phyloP scores from a whole-genome alignment of 2,797 vertebrate species.

The Sebastes reedi region DNA sequence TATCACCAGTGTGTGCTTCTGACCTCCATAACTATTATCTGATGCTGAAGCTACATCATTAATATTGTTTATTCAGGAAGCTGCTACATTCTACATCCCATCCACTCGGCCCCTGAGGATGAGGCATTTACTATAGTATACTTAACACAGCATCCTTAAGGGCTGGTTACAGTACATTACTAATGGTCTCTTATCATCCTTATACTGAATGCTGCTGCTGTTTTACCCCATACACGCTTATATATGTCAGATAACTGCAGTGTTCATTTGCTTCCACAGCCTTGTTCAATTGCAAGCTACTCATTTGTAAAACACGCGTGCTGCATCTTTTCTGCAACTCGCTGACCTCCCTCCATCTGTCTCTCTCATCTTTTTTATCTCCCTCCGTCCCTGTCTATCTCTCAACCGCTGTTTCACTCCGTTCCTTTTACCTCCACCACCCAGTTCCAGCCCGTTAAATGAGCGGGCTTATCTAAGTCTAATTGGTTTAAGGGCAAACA shows the following conservation, averaged over 20 bases:
- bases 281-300: slow-evolving; percentile 20
- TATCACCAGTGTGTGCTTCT: not conserved
- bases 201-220: slow-evolving; percentile 10
- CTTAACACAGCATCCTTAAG: slow-evolving; percentile 34
- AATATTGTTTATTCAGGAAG: slow-evolving; percentile 31
- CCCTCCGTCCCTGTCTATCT: slow-evolving; percentile 29
- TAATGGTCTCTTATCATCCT: slow-evolving; percentile 39
- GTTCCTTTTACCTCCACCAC: slow-evolving; percentile 28
- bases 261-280: slow-evolving; percentile 1
- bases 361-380: slow-evolving; percentile 44
- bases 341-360: slow-evolving; percentile 48
- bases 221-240: not conserved
- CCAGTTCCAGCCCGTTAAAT: slow-evolving; percentile 72
- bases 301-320: slow-evolving; percentile 60
- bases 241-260: slow-evolving; percentile 8
- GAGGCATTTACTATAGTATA: slow-evolving; percentile 25
- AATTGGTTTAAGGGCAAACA: slow-evolving; percentile 85
- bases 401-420: slow-evolving; percentile 34
- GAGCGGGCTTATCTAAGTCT: slow-evolving; percentile 75
- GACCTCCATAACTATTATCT: slow-evolving; percentile 10
- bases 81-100: not conserved
- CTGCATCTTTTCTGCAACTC: slow-evolving; percentile 39
- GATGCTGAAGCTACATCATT: slow-evolving; percentile 1
- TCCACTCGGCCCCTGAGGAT: slow-evolving; percentile 8
- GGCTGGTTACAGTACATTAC: slow-evolving; percentile 38